Base-by-base conservation (phyloP, 2,113 vertebrate species). In the Syngnathus typhle region DNA sequence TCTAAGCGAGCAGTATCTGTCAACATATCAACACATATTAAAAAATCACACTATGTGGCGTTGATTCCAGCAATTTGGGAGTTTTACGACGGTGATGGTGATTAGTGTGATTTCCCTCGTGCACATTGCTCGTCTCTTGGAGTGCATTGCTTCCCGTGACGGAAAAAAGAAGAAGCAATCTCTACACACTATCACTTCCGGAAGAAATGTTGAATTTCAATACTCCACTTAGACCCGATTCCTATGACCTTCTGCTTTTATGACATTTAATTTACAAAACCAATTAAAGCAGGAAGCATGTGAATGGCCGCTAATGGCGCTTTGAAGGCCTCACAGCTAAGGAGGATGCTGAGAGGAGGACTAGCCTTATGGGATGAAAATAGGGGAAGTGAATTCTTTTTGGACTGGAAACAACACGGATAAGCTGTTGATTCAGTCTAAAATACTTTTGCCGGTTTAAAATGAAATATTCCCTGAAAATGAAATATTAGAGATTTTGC, bases 31-130 rank as follows among this genome's bases (percentile, higher is more conserved):
- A 46, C 63, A 55, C 77, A 73, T 75, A 84, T 84, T 86, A 86
- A 70, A 79, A 71, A 74, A 79, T 80, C 76, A 82, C 70, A 85
- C 68, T 76, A 67, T 61, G 68, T 67, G 69, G 36, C 74, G 76
- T 84, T 82, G 81, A 80, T 83, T 76, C 56, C 52, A 78, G 85
- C 68, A 71, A 65, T 79, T 77, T 67, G 76, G 76, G 78, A 75
- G 32, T 76, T 76, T 75, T 72, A 75, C 71, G 5, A 78, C 83
- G 78, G 72, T 82, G 80, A 72, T 69, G 71, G 41, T 71, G 79
- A 87, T 88, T 85, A 87, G 77, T 68, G 72, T 79, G 82, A 85
- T 82, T 85, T 79, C 83, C 77, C 83, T 73, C 6, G 13, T 71
- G 79, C 72, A 73, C 39, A 60, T 63, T 39, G 36, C 73, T 84